Conservation (phyloP, 2,797 vertebrate genomes). For the Schizopygopsis pylzovi region DNA sequence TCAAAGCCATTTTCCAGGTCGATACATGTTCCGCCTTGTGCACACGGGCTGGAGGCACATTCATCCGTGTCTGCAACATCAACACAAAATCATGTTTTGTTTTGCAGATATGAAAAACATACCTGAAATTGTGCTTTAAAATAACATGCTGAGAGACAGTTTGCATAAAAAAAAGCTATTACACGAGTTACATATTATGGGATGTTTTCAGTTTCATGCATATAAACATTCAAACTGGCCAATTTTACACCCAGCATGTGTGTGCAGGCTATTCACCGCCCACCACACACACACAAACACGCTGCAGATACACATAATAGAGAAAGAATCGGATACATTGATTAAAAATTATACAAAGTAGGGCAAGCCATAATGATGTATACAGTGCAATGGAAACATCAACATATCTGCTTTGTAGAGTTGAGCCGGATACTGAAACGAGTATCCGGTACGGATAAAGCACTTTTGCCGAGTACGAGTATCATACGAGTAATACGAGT, state of each 20-base stretch:
- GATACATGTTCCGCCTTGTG: slow-evolving; percentile 89
- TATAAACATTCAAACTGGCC: slow-evolving; percentile 46
- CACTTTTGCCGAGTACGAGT: too few relatives aligned
- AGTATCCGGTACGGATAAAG: too few relatives aligned
- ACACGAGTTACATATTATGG: not conserved
- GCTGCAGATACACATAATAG: not conserved
- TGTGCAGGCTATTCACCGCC: slow-evolving; percentile 5
- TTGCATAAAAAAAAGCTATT: slow-evolving; percentile 10
- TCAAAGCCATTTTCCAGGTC: slow-evolving; percentile 90
- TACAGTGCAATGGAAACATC: not conserved
- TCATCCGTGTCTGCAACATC: slow-evolving; percentile 85
- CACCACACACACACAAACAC: not conserved
- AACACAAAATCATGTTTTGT: slow-evolving; percentile 1
- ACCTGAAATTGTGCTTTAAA: not conserved
- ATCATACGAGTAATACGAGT: too few relatives aligned
- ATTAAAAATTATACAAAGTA: not conserved
- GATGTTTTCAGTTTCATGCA: slow-evolving; percentile 35
- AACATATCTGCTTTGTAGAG: not conserved
- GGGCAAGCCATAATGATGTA: not conserved
- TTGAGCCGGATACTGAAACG: too few relatives aligned
- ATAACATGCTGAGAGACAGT: not conserved
- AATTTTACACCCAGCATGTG: slow-evolving; percentile 32
- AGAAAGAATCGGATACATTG: not conserved
- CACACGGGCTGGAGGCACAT: slow-evolving; percentile 90
- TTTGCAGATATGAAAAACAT: not conserved